These are phyloP conservation scores for Hesperia comma DNA, from an alignment of 2,888 invertebrate genomes.

Conservation along the genomic window DNA sequence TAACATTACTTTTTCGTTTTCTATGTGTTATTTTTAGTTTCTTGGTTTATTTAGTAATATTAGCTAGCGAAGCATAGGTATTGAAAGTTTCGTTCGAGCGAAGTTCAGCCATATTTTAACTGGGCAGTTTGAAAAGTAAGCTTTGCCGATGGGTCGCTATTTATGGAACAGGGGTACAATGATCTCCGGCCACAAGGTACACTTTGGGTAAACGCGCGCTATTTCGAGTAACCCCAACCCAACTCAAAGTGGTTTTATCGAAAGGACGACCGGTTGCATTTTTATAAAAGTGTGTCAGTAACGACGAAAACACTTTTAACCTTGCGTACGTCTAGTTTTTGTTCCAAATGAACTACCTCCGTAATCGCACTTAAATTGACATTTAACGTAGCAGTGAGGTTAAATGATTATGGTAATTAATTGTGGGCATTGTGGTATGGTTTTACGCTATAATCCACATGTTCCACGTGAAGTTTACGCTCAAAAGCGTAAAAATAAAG, in stretches of 20 bases:
- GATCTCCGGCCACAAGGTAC: conserved; percentile 52
- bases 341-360: background rate
- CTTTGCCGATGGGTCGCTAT: conserved; percentile 49
- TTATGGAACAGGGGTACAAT: conserved; percentile 67
- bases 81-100: background rate
- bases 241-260: conserved; percentile 6
- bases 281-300: conserved; percentile 14
- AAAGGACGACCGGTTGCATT: conserved; percentile 24
- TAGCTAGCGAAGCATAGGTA: background rate
- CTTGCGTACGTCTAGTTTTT: conserved; percentile 12
- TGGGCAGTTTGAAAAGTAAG: conserved; percentile 40
- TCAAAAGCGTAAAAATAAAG: conserved; percentile 8
- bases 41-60: background rate
- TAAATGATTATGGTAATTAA: background rate
- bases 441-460: conserved; percentile 1
- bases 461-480: conserved; percentile 7
- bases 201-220: conserved; percentile 1
- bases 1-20: too few species aligned
- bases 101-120: conserved; percentile 12
- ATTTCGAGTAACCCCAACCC: background rate
- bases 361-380: conserved; percentile 14
- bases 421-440: conserved; percentile 10
- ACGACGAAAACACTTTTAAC: background rate
- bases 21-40: too few species aligned
- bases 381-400: conserved; percentile 8